Evolutionary conservation across 2,888 invertebrate species (phyloP).

Genomic region (Acleris emargana): DNA sequence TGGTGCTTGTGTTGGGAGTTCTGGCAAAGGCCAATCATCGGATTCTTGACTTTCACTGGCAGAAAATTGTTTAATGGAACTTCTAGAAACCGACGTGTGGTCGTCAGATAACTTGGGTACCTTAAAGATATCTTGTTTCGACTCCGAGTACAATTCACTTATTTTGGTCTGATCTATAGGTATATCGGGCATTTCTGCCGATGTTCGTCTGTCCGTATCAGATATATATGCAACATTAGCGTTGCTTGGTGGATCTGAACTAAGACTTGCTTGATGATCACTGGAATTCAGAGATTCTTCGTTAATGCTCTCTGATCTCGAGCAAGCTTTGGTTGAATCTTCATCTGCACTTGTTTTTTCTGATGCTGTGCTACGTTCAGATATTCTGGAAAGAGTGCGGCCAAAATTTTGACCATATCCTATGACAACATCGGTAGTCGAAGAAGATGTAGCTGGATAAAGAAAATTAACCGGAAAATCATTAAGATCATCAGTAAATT

Average conservation of each 20-base stretch:
- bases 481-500: slow-evolving; percentile 89
- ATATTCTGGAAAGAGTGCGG: slow-evolving; percentile 92
- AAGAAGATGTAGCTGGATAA: slow-evolving; percentile 86
- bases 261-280: slow-evolving; percentile 93
- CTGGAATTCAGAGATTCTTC: slow-evolving; percentile 93
- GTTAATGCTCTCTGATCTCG: slow-evolving; percentile 92
- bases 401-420: slow-evolving; percentile 90
- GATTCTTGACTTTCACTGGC: slow-evolving; percentile 88
- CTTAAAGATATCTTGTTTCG: slow-evolving; percentile 77
- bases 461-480: slow-evolving; percentile 90
- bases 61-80: slow-evolving; percentile 72
- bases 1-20: slow-evolving; percentile 85
- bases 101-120: slow-evolving; percentile 55
- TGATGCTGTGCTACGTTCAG: slow-evolving; percentile 94
- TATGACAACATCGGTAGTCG: slow-evolving; percentile 87
- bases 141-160: slow-evolving; percentile 82
- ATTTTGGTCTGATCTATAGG: slow-evolving; percentile 89
- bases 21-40: slow-evolving; percentile 90
- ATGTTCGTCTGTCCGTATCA: slow-evolving; percentile 90
- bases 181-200: slow-evolving; percentile 93
- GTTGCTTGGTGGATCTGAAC: slow-evolving; percentile 92
- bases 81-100: slow-evolving; percentile 59
- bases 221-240: slow-evolving; percentile 90
- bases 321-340: slow-evolving; percentile 93
- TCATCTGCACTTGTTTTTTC: slow-evolving; percentile 94